phyloP scores from a whole-genome alignment of 2,113 vertebrate genomes.

The Scortum barcoo region DNA sequence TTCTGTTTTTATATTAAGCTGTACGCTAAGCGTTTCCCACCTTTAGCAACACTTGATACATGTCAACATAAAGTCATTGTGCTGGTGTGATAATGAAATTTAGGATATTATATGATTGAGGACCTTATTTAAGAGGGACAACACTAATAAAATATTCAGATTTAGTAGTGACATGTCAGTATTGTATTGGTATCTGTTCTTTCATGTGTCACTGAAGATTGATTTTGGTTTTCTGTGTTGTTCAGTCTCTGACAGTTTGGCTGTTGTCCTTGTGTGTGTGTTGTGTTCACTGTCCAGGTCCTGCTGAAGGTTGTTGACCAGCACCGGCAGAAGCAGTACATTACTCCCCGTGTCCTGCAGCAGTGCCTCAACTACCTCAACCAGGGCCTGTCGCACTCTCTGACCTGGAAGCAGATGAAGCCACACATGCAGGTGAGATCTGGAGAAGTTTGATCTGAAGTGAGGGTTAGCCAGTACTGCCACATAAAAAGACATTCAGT shows the following conservation, averaged over 20 bases:
- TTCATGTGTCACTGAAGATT: not conserved
- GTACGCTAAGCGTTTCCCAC: no score
- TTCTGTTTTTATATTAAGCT: no score
- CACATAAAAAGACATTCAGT: not conserved
- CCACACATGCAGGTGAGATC: slow-evolving; percentile 92
- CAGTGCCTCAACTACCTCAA: slow-evolving; percentile 93
- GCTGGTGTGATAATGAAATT: no score
- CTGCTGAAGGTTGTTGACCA: slow-evolving; percentile 95
- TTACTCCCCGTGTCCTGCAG: slow-evolving; percentile 94
- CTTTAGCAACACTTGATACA: no score
- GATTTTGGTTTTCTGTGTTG: not conserved
- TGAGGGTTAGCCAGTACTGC: no score
- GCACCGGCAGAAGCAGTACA: slow-evolving; percentile 91
- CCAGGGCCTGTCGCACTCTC: slow-evolving; percentile 91
- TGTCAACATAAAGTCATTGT: no score
- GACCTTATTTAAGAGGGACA: no score
- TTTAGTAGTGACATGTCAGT: no score
- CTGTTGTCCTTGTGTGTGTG: not conserved
- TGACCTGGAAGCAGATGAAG: slow-evolving; percentile 98
- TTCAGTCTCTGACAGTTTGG: not conserved
- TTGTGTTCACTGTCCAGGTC: slow-evolving; percentile 81
- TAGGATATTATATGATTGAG: no score
- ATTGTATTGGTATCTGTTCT: no score
- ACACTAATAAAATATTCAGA: no score
- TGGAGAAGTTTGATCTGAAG: not conserved